phyloP scores from a whole-genome alignment of 2,888 invertebrate species.

The Pristionchus mayeri region DNA sequence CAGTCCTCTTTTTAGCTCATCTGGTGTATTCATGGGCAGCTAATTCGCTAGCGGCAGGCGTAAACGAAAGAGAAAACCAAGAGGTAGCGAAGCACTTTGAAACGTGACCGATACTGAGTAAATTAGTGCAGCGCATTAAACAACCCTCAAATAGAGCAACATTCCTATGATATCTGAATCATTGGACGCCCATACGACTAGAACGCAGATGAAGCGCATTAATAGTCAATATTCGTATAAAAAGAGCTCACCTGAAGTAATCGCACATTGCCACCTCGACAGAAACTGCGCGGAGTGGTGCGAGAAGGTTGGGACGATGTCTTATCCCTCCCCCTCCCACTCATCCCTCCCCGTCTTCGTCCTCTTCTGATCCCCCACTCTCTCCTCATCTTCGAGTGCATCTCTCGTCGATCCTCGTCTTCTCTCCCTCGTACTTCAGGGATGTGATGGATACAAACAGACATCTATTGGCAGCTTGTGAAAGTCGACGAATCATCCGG shows the following conservation, averaged over 20 bases:
- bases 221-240: background rate
- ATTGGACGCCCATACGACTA: too few species aligned
- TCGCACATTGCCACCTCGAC: conserved; percentile 32
- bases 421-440: conserved; percentile 24
- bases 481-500: background rate
- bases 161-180: too few species aligned
- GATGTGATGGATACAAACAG: conserved; percentile 32
- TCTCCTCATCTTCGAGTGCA: background rate
- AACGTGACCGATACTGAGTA: too few species aligned
- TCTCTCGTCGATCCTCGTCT: background rate
- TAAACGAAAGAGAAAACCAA: too few species aligned
- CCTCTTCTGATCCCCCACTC: too few species aligned
- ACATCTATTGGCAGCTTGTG: conserved; percentile 34
- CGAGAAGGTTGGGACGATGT: background rate
- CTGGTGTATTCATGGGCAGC: too few species aligned
- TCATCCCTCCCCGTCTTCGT: background rate
- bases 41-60: too few species aligned
- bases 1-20: too few species aligned
- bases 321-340: conserved; percentile 41
- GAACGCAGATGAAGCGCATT: too few species aligned
- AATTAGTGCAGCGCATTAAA: too few species aligned
- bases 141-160: too few species aligned
- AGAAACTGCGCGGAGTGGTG: background rate
- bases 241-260: conserved; percentile 9
- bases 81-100: too few species aligned